Conservation (phyloP, 2,888 invertebrate genomes). For the Acanthopleura granulata region DNA sequence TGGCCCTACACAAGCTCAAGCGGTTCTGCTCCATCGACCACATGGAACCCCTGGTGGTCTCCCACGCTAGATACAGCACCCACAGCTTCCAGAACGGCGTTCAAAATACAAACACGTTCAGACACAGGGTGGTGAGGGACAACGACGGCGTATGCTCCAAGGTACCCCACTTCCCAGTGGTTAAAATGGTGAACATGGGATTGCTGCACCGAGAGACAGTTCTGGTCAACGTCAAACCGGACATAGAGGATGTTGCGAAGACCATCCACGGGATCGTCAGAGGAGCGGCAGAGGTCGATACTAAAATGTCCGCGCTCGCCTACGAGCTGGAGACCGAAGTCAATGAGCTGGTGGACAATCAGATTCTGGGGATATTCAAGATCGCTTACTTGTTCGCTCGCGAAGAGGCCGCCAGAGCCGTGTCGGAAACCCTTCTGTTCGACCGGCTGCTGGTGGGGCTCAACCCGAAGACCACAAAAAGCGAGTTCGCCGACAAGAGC, state of each 20-base stretch:
- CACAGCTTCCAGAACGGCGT: background rate
- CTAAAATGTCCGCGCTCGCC: background rate
- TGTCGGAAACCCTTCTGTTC: background rate
- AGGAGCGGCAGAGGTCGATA: background rate
- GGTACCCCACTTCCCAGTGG: background rate
- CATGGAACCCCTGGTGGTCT: background rate
- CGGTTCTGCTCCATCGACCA: background rate
- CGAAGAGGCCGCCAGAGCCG: background rate
- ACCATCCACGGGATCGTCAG: background rate
- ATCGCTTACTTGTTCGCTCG: background rate
- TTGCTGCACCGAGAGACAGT: conserved; percentile 1
- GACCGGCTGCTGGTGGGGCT: background rate
- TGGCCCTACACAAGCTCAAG: background rate
- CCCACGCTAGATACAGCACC: background rate
- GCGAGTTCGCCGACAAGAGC: conserved; percentile 4
- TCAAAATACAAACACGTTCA: background rate
- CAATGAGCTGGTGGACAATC: background rate
- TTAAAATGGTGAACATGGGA: background rate
- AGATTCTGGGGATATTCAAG: background rate
- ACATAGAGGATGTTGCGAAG: background rate
- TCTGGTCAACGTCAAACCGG: background rate
- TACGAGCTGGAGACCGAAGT: background rate
- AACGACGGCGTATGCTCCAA: background rate
- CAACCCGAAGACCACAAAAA: background rate
- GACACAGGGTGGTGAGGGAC: background rate